phyloP scores from a whole-genome alignment of 1,140 invertebrate genomes.

The Pantala flavescens region DNA sequence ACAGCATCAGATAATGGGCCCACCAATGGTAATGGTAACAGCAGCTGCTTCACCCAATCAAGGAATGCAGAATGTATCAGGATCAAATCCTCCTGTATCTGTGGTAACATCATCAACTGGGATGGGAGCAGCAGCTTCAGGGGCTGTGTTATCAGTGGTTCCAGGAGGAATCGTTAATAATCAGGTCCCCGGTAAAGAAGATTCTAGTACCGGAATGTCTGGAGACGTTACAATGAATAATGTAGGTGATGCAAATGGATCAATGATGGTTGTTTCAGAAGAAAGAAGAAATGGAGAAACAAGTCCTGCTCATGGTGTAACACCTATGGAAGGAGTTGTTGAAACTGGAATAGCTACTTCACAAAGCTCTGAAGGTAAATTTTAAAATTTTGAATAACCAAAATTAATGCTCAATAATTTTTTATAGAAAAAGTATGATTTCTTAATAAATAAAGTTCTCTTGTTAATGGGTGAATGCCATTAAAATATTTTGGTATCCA shows the following conservation, averaged over 20 bases:
- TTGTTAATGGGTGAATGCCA: too few species aligned
- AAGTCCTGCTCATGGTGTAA: not conserved
- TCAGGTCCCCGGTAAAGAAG: not conserved
- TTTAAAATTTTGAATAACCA: not conserved
- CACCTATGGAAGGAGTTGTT: not conserved
- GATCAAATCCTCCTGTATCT: not conserved
- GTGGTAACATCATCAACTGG: not conserved
- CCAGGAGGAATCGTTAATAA: not conserved
- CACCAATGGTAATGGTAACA: constrained; percentile 1
- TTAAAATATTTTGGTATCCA: too few species aligned
- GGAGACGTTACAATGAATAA: not conserved
- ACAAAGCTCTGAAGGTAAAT: not conserved
- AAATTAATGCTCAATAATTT: too few species aligned
- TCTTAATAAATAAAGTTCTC: too few species aligned
- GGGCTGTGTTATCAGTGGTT: not conserved
- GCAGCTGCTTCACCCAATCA: not conserved
- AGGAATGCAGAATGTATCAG: not conserved
- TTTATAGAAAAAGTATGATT: too few species aligned
- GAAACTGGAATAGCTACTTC: not conserved
- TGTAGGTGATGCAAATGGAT: not conserved
- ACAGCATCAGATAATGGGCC: not conserved
- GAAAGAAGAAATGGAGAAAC: not conserved
- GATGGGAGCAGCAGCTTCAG: not conserved
- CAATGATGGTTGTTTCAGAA: not conserved
- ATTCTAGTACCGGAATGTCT: not conserved